phyloP scores from a whole-genome alignment of 2,888 invertebrate species.

The Dolomedes plantarius region DNA sequence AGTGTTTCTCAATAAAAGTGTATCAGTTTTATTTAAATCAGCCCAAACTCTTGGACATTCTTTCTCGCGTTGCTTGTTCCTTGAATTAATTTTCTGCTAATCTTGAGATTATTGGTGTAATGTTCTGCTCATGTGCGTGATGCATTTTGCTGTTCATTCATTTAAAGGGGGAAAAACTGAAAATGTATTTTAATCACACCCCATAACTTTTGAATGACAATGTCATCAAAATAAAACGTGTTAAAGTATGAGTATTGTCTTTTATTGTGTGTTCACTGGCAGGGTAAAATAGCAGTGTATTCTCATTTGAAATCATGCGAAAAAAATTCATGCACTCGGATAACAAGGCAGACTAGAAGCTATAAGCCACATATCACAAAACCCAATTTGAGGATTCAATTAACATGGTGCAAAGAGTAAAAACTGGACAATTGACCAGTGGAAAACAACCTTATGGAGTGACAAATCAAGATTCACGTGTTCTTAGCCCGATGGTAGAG shows the following conservation, averaged over 20 bases:
- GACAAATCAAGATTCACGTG: too few relatives aligned
- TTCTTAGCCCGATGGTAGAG: too few relatives aligned
- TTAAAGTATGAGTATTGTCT: not conserved
- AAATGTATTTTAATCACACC: not conserved
- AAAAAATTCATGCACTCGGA: too few relatives aligned
- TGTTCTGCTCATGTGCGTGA: not conserved
- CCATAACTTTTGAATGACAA: not conserved
- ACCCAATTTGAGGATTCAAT: too few relatives aligned
- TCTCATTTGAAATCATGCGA: too few relatives aligned
- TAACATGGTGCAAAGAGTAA: too few relatives aligned
- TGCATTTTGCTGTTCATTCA: constrained; percentile 4
- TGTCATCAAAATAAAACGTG: not conserved
- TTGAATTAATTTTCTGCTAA: not conserved
- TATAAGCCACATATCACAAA: too few relatives aligned
- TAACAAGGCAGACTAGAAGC: too few relatives aligned
- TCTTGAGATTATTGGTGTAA: constrained; percentile 6
- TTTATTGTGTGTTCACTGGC: too few relatives aligned
- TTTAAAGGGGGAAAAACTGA: not conserved
- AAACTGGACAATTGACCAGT: too few relatives aligned
- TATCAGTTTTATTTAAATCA: not conserved
- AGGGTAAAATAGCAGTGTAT: too few relatives aligned
- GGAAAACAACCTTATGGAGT: too few relatives aligned
- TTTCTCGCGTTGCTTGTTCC: not conserved
- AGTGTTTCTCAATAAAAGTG: not conserved
- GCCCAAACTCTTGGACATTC: not conserved